Evolutionary conservation across 1,140 invertebrate species (phyloP).

Genomic region (Drosophila jambulina): DNA sequence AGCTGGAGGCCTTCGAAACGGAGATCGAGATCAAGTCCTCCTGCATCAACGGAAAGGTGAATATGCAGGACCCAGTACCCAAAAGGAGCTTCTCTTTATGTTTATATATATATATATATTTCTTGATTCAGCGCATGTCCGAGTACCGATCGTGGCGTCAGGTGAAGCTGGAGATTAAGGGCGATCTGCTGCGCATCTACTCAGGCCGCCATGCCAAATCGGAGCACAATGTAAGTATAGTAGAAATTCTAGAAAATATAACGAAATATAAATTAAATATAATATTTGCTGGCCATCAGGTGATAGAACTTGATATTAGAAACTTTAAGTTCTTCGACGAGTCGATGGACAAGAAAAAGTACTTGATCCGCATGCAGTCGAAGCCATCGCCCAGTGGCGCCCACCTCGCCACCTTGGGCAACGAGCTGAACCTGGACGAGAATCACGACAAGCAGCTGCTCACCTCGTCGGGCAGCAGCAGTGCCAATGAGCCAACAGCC

Average conservation of each 20-base stretch:
- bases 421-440: slow-evolving; percentile 79
- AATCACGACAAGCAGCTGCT: slow-evolving; percentile 57
- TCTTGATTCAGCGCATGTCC: slow-evolving; percentile 68
- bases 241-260: background rate
- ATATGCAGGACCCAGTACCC: background rate
- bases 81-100: background rate
- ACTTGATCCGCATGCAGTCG: slow-evolving; percentile 82
- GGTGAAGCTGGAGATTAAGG: slow-evolving; percentile 82
- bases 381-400: slow-evolving; percentile 68
- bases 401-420: slow-evolving; percentile 72
- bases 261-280: background rate
- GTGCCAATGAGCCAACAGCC: slow-evolving; percentile 46
- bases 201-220: slow-evolving; percentile 78
- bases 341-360: slow-evolving; percentile 82
- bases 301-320: slow-evolving; percentile 84
- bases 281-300: slow-evolving; percentile 23
- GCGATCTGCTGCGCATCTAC: slow-evolving; percentile 80
- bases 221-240: slow-evolving; percentile 73
- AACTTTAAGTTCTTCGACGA: slow-evolving; percentile 84
- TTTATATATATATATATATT: no score
- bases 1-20: slow-evolving; percentile 82
- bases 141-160: slow-evolving; percentile 84
- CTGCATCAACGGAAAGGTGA: slow-evolving; percentile 82
- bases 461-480: slow-evolving; percentile 71
- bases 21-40: slow-evolving; percentile 84